Percentiles rank a stretch among this genome's conserved stretches.
Conservation (phyloP, 2,888 invertebrate species). For the Synergus laeviventris region DNA sequence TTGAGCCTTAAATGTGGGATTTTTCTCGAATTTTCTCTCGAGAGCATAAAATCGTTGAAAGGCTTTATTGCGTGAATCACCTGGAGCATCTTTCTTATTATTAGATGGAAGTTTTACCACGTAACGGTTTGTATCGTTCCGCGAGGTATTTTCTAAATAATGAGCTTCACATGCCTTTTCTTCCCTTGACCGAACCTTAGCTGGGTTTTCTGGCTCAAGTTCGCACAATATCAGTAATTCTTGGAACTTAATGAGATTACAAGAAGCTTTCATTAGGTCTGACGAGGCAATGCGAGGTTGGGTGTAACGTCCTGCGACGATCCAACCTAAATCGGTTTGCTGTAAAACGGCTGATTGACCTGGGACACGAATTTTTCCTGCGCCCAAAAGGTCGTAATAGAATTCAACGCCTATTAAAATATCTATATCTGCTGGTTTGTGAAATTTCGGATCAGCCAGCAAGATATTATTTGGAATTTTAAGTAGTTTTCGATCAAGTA, state of each 20-base stretch:
- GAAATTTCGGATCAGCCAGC: slow-evolving; percentile 45
- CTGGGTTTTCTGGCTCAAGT: neutral
- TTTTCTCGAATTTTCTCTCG: slow-evolving; percentile 53
- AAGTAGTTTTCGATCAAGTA: neutral
- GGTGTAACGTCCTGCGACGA: slow-evolving; percentile 41
- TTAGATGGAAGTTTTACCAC: slow-evolving; percentile 55
- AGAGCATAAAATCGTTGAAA: slow-evolving; percentile 56
- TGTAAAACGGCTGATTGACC: slow-evolving; percentile 31
- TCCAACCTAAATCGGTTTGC: slow-evolving; percentile 47
- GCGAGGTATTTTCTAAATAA: slow-evolving; percentile 50
- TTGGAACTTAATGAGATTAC: neutral
- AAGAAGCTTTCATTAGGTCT: neutral
- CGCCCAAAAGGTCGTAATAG: slow-evolving; percentile 42
- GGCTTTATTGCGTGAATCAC: slow-evolving; percentile 53
- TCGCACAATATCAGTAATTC: neutral
- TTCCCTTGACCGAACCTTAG: neutral
- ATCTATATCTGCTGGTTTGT: slow-evolving; percentile 29
- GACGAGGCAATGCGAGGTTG: neutral
- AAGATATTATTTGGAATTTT: slow-evolving; percentile 33
- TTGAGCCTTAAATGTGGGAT: slow-evolving; percentile 50
- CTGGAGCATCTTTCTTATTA: slow-evolving; percentile 44
- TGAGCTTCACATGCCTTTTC: neutral
- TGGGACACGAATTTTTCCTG: slow-evolving; percentile 38
- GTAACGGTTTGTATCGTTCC: slow-evolving; percentile 55
- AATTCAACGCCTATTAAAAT: slow-evolving; percentile 47